These are phyloP conservation scores for Coptodon bakossiorum DNA, from an alignment of 2,113 vertebrate species.

Conservation along the genomic window DNA sequence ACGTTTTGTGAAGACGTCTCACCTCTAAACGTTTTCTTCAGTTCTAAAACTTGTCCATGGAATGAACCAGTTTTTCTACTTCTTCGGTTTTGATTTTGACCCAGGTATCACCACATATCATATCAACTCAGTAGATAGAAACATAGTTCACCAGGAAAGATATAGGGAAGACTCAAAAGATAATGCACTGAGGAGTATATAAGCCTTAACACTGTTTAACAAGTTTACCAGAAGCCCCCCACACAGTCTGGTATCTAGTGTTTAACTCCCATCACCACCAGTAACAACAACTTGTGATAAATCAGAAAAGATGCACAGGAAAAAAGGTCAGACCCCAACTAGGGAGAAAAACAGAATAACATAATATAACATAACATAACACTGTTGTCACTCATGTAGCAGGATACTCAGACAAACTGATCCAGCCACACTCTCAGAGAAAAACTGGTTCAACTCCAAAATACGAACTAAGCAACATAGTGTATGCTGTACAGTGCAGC, in stretches of 20 bases:
- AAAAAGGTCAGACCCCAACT: not conserved
- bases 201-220: not conserved
- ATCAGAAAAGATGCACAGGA: not conserved
- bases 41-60: not conserved
- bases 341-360: not conserved
- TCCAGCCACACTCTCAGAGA: not conserved
- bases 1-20: not conserved
- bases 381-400: not conserved
- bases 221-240: not conserved
- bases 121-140: not conserved
- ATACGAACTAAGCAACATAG: not conserved
- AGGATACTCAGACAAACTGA: not conserved
- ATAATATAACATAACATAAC: not conserved
- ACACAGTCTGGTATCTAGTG: not conserved
- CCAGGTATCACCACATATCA: not conserved
- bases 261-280: not conserved
- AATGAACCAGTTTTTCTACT: not conserved
- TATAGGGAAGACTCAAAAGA: not conserved
- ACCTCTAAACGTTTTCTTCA: not conserved
- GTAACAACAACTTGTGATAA: not conserved
- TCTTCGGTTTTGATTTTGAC: rapidly evolving
- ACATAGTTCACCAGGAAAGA: not conserved
- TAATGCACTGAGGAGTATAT: not conserved
- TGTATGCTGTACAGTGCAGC: not conserved
- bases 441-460: not conserved